Percentiles rank a stretch among this genome's conserved stretches.
These are phyloP conservation scores for Corydoras sp. DNA, from an alignment of 2,113 vertebrate genomes.

Conservation along the genomic window DNA sequence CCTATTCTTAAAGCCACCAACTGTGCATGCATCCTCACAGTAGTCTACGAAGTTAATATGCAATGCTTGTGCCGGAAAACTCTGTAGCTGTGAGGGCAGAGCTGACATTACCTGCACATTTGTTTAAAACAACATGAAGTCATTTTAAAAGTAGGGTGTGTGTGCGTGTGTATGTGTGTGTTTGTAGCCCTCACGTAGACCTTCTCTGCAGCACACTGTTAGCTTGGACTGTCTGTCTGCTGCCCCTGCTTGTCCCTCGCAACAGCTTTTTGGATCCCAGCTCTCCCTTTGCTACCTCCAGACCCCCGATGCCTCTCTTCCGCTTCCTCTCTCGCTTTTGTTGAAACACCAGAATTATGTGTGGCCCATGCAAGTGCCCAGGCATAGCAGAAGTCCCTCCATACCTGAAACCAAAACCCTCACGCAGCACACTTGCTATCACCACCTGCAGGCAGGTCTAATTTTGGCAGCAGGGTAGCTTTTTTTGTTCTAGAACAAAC, in stretches of 20 bases:
- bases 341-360: constrained; percentile 24
- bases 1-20: too few relatives aligned
- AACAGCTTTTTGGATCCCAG: constrained; percentile 27
- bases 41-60: too few relatives aligned
- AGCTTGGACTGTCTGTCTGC: constrained; percentile 53
- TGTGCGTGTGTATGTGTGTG: not conserved
- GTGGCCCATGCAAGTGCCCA: constrained; percentile 25
- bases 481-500: too few relatives aligned
- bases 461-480: not conserved
- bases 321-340: constrained; percentile 20
- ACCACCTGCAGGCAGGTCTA: constrained; percentile 41
- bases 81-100: too few relatives aligned
- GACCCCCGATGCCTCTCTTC: constrained; percentile 9
- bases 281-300: constrained; percentile 33
- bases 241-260: constrained; percentile 8
- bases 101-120: too few relatives aligned
- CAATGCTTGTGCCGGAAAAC: too few relatives aligned
- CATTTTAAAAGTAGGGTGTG: too few relatives aligned
- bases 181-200: constrained; percentile 39
- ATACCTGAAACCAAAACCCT: constrained; percentile 13
- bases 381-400: constrained; percentile 25
- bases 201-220: constrained; percentile 38
- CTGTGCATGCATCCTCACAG: too few relatives aligned
- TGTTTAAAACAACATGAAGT: too few relatives aligned
- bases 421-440: not conserved